phyloP scores from a whole-genome alignment of 2,888 invertebrate genomes.

The Subacronicta megacephala region DNA sequence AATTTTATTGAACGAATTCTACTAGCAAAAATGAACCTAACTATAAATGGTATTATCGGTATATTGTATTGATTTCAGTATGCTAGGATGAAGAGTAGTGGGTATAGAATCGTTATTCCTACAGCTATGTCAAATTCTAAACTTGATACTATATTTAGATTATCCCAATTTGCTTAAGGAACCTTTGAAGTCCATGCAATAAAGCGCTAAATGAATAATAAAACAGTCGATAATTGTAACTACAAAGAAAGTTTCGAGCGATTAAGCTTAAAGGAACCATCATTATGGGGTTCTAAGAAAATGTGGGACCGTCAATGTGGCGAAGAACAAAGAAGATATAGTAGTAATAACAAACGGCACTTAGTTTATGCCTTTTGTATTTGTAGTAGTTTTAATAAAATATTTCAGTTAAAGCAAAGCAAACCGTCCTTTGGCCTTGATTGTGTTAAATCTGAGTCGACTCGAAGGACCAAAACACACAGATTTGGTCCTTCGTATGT shows the following conservation, averaged over 20 bases:
- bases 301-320: background rate
- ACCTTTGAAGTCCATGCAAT: background rate
- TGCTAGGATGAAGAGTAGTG: no score
- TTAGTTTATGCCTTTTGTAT: background rate
- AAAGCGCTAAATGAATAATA: conserved; percentile 1
- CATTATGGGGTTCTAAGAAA: conserved; percentile 4
- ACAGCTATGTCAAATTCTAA: no score
- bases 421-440: no score
- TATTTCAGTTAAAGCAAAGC: no score
- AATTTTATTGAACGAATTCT: no score
- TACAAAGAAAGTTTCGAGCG: conserved; percentile 2
- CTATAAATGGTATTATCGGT: no score
- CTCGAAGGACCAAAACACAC: no score
- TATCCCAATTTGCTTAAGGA: background rate
- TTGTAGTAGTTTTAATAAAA: background rate
- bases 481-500: no score
- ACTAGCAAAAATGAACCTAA: no score
- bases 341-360: conserved; percentile 1
- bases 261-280: background rate
- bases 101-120: no score
- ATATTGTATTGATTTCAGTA: no score
- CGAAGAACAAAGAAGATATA: background rate
- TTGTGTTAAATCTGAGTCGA: no score
- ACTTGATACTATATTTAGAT: background rate
- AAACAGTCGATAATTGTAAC: background rate